These are phyloP conservation scores for Puntigrus tetrazona DNA, from an alignment of 2,113 vertebrate genomes.

Conservation along the genomic window DNA sequence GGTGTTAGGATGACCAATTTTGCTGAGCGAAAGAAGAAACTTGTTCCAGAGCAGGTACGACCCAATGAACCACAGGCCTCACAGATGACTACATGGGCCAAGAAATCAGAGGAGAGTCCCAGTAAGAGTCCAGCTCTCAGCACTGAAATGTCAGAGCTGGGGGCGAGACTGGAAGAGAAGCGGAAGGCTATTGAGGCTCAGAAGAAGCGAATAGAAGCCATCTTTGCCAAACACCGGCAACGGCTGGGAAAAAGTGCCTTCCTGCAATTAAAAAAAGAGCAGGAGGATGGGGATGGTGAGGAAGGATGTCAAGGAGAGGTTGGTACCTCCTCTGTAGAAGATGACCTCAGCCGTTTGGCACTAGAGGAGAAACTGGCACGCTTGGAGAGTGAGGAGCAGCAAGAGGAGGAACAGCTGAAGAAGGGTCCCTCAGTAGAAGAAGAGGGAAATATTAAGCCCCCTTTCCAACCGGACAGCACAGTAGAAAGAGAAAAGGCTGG, in stretches of 20 bases:
- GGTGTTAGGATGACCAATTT: slow-evolving; percentile 92
- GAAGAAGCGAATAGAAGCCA: slow-evolving; percentile 91
- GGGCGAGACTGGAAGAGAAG: slow-evolving; percentile 86
- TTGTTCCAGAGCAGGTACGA: slow-evolving; percentile 69
- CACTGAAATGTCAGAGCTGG: slow-evolving; percentile 86
- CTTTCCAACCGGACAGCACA: slow-evolving; percentile 58
- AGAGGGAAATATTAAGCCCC: slow-evolving; percentile 49
- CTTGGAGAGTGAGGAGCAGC: slow-evolving; percentile 72
- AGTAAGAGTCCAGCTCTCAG: slow-evolving; percentile 79
- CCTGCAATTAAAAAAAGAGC: slow-evolving; percentile 82
- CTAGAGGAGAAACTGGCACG: slow-evolving; percentile 73
- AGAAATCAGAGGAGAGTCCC: slow-evolving; percentile 78
- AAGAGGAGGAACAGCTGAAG: slow-evolving; percentile 50
- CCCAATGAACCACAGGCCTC: slow-evolving; percentile 54
- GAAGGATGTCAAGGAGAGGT: slow-evolving; percentile 55
- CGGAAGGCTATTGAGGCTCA: slow-evolving; percentile 91
- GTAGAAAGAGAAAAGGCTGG: slow-evolving; percentile 64
- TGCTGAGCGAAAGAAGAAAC: slow-evolving; percentile 87
- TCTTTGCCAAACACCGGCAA: slow-evolving; percentile 91
- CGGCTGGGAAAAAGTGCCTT: slow-evolving; percentile 87
- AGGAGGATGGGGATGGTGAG: slow-evolving; percentile 55
- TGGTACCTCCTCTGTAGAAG: slow-evolving; percentile 63
- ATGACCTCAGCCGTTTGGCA: slow-evolving; percentile 65
- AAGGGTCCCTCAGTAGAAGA: slow-evolving; percentile 45
- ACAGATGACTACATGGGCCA: slow-evolving; percentile 67